A percentile compares a stretch with the other conserved stretches of the same genome.
Conservation (phyloP, 2,113 vertebrate species). For the Equus przewalskii region DNA sequence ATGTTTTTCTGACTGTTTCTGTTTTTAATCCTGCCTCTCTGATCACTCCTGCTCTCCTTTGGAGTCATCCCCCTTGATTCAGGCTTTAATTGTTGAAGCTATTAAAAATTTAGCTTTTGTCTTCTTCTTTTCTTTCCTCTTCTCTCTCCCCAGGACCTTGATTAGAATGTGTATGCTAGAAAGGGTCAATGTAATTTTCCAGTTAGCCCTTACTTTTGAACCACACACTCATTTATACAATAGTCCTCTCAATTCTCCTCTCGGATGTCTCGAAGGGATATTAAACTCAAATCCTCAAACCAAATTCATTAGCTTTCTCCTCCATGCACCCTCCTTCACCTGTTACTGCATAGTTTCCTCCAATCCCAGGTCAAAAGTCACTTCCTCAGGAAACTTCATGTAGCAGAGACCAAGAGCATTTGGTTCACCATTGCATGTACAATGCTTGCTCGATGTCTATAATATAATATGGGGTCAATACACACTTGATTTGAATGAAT, state of each 20-base stretch:
- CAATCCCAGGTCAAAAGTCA: neutral
- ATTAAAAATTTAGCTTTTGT: neutral
- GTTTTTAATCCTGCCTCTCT: neutral
- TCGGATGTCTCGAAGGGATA: neutral
- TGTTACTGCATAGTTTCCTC: neutral
- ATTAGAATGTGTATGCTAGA: neutral
- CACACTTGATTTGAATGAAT: conserved; percentile 25
- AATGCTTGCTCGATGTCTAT: neutral
- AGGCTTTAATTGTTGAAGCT: neutral
- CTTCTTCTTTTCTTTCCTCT: neutral
- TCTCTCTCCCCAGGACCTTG: neutral
- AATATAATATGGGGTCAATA: neutral
- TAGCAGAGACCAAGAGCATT: neutral
- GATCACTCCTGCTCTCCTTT: neutral
- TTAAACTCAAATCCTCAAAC: conserved; percentile 12
- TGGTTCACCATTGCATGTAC: neutral
- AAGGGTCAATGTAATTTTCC: neutral
- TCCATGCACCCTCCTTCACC: neutral
- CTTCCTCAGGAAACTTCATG: neutral
- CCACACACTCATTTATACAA: neutral
- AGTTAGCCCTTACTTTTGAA: neutral
- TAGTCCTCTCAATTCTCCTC: neutral
- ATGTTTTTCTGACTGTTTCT: neutral
- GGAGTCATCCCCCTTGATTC: neutral
- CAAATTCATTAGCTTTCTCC: neutral